phyloP scores from a whole-genome alignment of 2,113 vertebrate genomes.

The Bubo bubo region DNA sequence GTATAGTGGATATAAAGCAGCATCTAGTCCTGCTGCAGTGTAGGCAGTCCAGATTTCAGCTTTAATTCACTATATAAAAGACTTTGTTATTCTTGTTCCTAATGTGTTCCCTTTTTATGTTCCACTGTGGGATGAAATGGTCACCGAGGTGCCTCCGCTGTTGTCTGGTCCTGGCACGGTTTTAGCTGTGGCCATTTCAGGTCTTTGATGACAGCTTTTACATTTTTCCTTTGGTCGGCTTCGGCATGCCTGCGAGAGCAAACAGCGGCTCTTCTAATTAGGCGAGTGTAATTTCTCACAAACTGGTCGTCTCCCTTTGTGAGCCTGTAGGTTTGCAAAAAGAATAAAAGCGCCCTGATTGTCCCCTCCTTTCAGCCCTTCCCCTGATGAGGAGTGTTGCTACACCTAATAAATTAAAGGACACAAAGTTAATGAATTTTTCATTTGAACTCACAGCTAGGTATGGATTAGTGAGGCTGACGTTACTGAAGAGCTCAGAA shows the following conservation, averaged over 20 bases:
- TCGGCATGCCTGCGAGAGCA: neutral
- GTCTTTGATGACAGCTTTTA: constrained; percentile 26
- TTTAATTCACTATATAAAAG: neutral
- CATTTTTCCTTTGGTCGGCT: neutral
- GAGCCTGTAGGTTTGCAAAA: neutral
- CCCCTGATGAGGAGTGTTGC: constrained; percentile 56
- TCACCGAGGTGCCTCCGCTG: neutral
- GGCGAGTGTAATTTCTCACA: constrained; percentile 19
- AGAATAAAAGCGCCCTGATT: constrained; percentile 11
- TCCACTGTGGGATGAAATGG: neutral
- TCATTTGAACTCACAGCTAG: constrained; percentile 63
- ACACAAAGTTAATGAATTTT: constrained; percentile 67
- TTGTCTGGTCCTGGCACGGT: neutral
- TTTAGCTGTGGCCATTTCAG: neutral
- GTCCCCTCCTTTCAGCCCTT: constrained; percentile 41
- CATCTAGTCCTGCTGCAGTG: rapidly evolving
- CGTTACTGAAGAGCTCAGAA: constrained; percentile 47
- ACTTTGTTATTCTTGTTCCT: neutral
- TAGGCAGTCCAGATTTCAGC: neutral
- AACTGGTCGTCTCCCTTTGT: constrained; percentile 17
- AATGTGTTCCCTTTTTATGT: neutral
- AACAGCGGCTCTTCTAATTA: neutral
- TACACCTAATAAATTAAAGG: constrained; percentile 72
- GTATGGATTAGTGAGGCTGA: constrained; percentile 50
- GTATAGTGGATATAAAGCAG: neutral